A percentile compares a stretch with the other conserved stretches of the same genome.
Conservation (phyloP, 2,888 invertebrate genomes). For the Idaea straminata region DNA sequence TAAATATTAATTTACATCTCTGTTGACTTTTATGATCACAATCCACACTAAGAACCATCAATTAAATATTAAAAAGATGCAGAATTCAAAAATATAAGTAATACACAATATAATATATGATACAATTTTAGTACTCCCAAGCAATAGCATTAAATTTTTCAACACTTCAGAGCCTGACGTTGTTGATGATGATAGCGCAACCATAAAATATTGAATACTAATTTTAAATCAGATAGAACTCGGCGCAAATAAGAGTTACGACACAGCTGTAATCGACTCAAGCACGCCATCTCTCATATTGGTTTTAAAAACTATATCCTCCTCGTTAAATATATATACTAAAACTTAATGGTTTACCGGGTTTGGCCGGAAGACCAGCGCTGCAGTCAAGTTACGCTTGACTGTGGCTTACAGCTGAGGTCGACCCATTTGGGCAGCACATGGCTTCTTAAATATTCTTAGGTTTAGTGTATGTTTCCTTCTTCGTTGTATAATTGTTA, state of each 20-base stretch:
- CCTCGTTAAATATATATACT: background rate
- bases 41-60: no score
- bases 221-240: slow-evolving; percentile 46
- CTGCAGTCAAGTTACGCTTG: no score
- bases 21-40: no score
- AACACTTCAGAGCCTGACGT: slow-evolving; percentile 32
- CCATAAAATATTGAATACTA: slow-evolving; percentile 43
- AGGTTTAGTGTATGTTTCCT: no score
- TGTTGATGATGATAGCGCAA: slow-evolving; percentile 32
- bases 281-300: slow-evolving; percentile 46
- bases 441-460: no score
- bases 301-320: slow-evolving; percentile 34
- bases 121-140: slow-evolving; percentile 25
- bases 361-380: no score
- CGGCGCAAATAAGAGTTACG: slow-evolving; percentile 45
- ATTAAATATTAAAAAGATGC: slow-evolving; percentile 16
- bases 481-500: no score
- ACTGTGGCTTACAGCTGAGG: no score
- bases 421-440: no score
- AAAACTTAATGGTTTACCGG: background rate
- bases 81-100: slow-evolving; percentile 18
- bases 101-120: slow-evolving; percentile 26
- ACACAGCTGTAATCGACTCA: slow-evolving; percentile 42
- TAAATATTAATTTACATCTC: no score
- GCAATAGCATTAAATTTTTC: slow-evolving; percentile 30